phyloP scores from a whole-genome alignment of 2,888 invertebrate species.

The Linnaemya tessellans region DNA sequence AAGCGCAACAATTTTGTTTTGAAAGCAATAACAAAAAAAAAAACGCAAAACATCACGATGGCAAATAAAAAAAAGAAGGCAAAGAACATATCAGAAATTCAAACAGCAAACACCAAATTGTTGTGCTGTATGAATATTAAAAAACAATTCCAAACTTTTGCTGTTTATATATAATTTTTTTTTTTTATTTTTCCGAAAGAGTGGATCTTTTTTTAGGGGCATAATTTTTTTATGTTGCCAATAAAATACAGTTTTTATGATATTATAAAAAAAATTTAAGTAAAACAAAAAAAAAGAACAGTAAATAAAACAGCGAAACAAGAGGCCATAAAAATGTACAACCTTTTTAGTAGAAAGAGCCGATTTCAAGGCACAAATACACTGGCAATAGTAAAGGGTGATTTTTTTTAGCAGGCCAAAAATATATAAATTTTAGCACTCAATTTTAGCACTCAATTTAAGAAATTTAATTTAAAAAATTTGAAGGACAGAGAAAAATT shows the following conservation, averaged over 20 bases:
- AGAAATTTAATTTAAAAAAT: too few relatives aligned
- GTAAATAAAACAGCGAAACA: constrained; percentile 62
- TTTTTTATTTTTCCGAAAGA: constrained; percentile 7
- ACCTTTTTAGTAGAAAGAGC: constrained; percentile 16
- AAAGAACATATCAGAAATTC: constrained; percentile 19
- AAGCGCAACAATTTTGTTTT: constrained; percentile 65
- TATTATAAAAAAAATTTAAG: constrained; percentile 25
- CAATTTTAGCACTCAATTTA: too few relatives aligned
- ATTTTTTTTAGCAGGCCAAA: too few relatives aligned
- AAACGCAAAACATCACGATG: neutral
- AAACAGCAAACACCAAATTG: constrained; percentile 44
- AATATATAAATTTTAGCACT: too few relatives aligned
- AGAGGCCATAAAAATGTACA: constrained; percentile 66
- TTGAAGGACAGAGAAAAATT: too few relatives aligned
- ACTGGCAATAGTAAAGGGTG: constrained; percentile 5
- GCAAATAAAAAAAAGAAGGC: neutral
- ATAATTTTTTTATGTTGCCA: constrained; percentile 51
- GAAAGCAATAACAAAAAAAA: constrained; percentile 26
- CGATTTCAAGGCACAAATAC: neutral
- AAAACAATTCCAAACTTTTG: constrained; percentile 65
- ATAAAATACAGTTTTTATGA: constrained; percentile 56
- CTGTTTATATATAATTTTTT: constrained; percentile 1
- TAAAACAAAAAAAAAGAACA: constrained; percentile 27
- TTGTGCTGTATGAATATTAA: constrained; percentile 55
- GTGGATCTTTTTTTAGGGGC: constrained; percentile 34